Evolutionary conservation across 1,140 invertebrate species (phyloP).

Genomic region (Latrodectus geometricus): DNA sequence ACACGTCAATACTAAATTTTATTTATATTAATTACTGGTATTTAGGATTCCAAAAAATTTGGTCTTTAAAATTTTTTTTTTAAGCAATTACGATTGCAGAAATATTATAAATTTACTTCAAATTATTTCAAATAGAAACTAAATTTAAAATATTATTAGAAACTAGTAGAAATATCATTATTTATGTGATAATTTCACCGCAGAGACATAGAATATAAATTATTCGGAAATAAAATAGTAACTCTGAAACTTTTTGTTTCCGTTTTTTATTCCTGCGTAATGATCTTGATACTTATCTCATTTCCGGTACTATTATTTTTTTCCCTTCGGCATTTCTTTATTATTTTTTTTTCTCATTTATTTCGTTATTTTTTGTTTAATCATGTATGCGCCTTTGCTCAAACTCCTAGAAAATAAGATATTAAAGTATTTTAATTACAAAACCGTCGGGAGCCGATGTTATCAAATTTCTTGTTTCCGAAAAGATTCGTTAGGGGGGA

Average conservation of each 20-base stretch:
- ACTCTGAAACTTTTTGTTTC: background rate
- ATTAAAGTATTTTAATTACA: constrained; percentile 56
- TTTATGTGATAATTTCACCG: too few relatives aligned
- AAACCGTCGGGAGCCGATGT: constrained; percentile 31
- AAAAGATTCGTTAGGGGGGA: constrained; percentile 5
- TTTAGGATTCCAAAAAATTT: too few relatives aligned
- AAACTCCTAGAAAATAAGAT: constrained; percentile 34
- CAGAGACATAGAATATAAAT: too few relatives aligned
- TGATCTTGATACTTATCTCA: constrained; percentile 49
- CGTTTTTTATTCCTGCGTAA: constrained; percentile 22
- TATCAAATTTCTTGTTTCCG: constrained; percentile 39
- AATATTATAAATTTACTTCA: too few relatives aligned
- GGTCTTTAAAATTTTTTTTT: too few relatives aligned
- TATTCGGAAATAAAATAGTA: too few relatives aligned
- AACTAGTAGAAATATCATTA: too few relatives aligned
- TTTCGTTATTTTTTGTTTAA: constrained; percentile 6
- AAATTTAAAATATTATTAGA: too few relatives aligned
- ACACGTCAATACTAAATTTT: too few relatives aligned
- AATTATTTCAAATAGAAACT: too few relatives aligned
- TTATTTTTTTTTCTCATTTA: background rate
- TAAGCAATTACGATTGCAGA: too few relatives aligned
- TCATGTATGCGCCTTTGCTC: background rate
- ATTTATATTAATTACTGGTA: too few relatives aligned
- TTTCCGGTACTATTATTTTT: constrained; percentile 18
- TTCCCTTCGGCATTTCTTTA: background rate